These are phyloP conservation scores for Pteropus alecto DNA, from an alignment of 2,113 vertebrate genomes.

Conservation along the genomic window DNA sequence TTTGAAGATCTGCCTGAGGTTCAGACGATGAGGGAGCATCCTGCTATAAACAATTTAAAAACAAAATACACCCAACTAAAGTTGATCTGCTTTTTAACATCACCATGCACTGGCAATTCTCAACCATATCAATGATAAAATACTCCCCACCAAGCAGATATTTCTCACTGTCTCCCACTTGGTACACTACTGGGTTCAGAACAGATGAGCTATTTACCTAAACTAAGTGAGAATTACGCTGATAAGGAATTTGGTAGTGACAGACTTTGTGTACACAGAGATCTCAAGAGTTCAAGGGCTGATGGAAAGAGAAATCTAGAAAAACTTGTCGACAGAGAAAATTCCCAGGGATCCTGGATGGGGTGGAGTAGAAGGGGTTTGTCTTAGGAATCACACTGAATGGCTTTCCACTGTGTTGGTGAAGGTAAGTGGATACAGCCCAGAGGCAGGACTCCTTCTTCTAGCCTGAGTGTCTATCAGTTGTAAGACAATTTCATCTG, in stretches of 20 bases:
- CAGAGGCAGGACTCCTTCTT: not conserved
- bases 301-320: not conserved
- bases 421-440: not conserved
- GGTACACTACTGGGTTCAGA: not conserved
- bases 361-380: not conserved
- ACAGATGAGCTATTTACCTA: not conserved
- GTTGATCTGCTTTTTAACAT: not conserved
- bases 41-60: not conserved
- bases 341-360: not conserved
- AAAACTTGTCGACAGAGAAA: not conserved
- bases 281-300: not conserved
- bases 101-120: not conserved
- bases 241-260: not conserved
- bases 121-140: not conserved
- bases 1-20: not conserved
- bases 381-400: not conserved
- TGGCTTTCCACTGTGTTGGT: too few species aligned
- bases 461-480: not conserved
- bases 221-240: not conserved
- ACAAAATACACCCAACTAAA: not conserved
- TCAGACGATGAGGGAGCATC: not conserved
- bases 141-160: not conserved
- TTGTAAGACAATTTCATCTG: not conserved
- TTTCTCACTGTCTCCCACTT: fast-evolving
- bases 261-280: not conserved